A percentile compares a stretch with the other conserved stretches of the same genome.
Conservation (phyloP, 2,113 vertebrate genomes). For the Ammodytes marinus region DNA sequence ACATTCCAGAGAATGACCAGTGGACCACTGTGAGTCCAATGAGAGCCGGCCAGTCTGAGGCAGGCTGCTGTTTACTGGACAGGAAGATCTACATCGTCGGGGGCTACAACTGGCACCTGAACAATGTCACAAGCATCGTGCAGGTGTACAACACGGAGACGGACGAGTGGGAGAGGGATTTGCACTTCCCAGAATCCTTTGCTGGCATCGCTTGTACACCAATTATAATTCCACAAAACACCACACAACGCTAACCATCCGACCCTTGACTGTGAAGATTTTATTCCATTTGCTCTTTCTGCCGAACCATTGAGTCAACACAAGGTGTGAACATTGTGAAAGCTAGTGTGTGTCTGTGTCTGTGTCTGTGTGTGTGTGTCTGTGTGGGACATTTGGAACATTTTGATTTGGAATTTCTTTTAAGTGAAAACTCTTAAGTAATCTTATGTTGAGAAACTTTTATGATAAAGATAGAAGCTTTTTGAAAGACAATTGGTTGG, state of each 20-base stretch:
- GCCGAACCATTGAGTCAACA: slow-evolving; percentile 11
- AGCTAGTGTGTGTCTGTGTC: background rate
- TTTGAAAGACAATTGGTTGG: background rate
- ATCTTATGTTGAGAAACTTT: background rate
- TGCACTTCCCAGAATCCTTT: slow-evolving; percentile 97
- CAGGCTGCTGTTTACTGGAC: slow-evolving; percentile 92
- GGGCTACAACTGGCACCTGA: slow-evolving; percentile 98
- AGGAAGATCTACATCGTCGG: slow-evolving; percentile 94
- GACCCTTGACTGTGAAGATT: slow-evolving; percentile 57
- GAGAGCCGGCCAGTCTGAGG: slow-evolving; percentile 95
- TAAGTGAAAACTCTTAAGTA: background rate
- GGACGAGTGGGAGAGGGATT: slow-evolving; percentile 96
- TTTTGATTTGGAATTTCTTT: background rate
- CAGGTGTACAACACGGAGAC: slow-evolving; percentile 97
- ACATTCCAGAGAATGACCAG: slow-evolving; percentile 91
- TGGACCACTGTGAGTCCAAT: slow-evolving; percentile 96
- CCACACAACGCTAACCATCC: slow-evolving; percentile 81
- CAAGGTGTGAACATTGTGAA: slow-evolving; percentile 36
- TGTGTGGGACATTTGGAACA: background rate
- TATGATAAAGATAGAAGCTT: background rate
- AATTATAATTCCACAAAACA: slow-evolving; percentile 88
- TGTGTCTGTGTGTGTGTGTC: slow-evolving; percentile 9
- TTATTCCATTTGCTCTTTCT: slow-evolving; percentile 47
- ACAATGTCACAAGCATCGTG: slow-evolving; percentile 97
- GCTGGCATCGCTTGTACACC: slow-evolving; percentile 93